These are phyloP conservation scores for Sebastes kiyomatsui DNA, from an alignment of 2,797 vertebrate species.

Conservation along the genomic window DNA sequence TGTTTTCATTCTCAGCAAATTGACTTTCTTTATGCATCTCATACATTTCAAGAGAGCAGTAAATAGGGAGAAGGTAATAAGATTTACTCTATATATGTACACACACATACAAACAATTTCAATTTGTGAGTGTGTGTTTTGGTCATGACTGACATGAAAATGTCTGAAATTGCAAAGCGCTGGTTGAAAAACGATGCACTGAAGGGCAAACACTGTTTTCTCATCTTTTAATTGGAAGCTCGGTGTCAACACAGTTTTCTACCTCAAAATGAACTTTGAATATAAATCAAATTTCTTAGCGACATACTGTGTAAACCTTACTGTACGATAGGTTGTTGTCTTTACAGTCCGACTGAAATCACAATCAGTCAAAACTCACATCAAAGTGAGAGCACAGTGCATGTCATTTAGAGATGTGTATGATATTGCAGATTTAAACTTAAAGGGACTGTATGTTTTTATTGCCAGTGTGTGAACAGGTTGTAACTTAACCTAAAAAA, in stretches of 20 bases:
- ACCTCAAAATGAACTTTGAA: not conserved
- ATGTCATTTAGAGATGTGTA: not conserved
- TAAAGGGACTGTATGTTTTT: too few species aligned
- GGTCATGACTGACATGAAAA: not conserved
- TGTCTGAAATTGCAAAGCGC: not conserved
- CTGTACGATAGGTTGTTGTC: too few species aligned
- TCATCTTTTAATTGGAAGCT: not conserved
- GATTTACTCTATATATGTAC: not conserved
- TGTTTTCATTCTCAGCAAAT: slow-evolving; percentile 33
- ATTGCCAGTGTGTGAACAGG: too few species aligned
- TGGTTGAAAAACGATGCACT: not conserved
- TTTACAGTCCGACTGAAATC: not conserved
- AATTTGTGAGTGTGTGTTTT: not conserved
- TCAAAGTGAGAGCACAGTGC: not conserved
- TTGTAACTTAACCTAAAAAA: too few species aligned
- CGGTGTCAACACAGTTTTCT: not conserved
- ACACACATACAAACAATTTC: not conserved
- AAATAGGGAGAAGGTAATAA: slow-evolving; percentile 27
- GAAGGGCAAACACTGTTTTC: not conserved
- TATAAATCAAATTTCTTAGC: not conserved
- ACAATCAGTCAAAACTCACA: too few species aligned
- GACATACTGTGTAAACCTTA: not conserved
- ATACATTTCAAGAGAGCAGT: slow-evolving; percentile 39
- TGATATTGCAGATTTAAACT: not conserved
- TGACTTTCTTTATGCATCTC: slow-evolving; percentile 56